A percentile compares a stretch with the other conserved stretches of the same genome.
phyloP scores from a whole-genome alignment of 2,797 vertebrate genomes.

The Spinibarbus caldwelli region DNA sequence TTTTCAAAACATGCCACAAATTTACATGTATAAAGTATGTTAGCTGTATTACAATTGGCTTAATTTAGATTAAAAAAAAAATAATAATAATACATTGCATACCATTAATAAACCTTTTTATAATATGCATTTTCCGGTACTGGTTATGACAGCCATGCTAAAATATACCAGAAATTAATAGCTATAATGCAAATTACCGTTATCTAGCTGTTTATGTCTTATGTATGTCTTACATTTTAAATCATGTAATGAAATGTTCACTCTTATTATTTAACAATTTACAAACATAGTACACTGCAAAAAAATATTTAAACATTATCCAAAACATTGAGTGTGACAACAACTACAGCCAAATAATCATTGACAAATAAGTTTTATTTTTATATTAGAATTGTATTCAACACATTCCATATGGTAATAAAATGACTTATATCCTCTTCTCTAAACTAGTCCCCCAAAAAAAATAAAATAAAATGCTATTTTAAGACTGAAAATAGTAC shows the following conservation, averaged over 20 bases:
- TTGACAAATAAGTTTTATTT: constrained; percentile 85
- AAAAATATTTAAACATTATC: background rate
- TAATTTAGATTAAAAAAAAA: background rate
- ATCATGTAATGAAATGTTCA: background rate
- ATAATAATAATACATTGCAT: background rate
- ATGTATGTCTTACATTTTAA: background rate
- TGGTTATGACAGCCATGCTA: background rate
- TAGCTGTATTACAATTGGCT: background rate
- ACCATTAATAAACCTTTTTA: background rate
- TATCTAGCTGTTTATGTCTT: background rate
- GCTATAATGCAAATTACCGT: background rate
- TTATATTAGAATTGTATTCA: constrained; percentile 81
- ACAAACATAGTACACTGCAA: background rate
- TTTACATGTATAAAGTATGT: background rate
- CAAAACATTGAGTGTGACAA: background rate
- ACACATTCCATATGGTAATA: constrained; percentile 80
- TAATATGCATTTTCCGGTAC: background rate
- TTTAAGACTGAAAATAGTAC: constrained; percentile 84
- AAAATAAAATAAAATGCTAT: constrained; percentile 55
- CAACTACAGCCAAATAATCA: constrained; percentile 58
- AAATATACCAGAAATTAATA: background rate
- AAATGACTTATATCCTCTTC: constrained; percentile 79
- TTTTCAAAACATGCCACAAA: too few relatives aligned
- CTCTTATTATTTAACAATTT: too few relatives aligned
- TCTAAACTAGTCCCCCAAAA: constrained; percentile 73